Evolutionary conservation across 2,113 vertebrate species (phyloP).

Genomic region (Pan paniscus): DNA sequence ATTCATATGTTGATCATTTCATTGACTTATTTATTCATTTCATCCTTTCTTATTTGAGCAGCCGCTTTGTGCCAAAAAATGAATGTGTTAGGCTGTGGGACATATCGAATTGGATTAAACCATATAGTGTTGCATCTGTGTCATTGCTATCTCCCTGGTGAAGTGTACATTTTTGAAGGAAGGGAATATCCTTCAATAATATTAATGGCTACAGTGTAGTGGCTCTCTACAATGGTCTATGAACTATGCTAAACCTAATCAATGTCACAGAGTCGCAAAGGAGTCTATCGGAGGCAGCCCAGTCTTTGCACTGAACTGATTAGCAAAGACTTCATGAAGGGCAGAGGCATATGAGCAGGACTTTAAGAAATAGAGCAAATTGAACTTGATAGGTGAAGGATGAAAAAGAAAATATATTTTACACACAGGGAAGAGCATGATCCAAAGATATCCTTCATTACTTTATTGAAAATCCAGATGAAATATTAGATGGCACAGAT

Average conservation of each 20-base stretch:
- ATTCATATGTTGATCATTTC: background rate
- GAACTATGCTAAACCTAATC: background rate
- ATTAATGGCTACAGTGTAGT: background rate
- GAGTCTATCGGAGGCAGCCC: background rate
- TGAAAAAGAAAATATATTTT: background rate
- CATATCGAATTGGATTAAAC: background rate
- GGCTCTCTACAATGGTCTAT: background rate
- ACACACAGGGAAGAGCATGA: background rate
- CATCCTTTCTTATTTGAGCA: conserved; percentile 2
- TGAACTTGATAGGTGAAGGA: background rate
- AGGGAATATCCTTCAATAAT: background rate
- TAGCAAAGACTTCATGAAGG: background rate
- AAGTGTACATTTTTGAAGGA: background rate
- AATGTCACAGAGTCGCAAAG: background rate
- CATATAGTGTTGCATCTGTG: background rate
- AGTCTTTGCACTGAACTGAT: background rate
- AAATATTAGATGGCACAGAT: background rate
- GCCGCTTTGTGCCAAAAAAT: background rate
- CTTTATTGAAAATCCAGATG: background rate
- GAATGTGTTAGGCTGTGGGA: background rate
- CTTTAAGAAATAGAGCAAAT: background rate
- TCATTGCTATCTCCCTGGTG: background rate
- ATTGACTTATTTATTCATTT: conserved; percentile 10
- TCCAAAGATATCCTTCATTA: background rate
- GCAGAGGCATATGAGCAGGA: background rate